phyloP scores from a whole-genome alignment of 64 coral and sea anemone species.

The Cladopsammia gracilis region DNA sequence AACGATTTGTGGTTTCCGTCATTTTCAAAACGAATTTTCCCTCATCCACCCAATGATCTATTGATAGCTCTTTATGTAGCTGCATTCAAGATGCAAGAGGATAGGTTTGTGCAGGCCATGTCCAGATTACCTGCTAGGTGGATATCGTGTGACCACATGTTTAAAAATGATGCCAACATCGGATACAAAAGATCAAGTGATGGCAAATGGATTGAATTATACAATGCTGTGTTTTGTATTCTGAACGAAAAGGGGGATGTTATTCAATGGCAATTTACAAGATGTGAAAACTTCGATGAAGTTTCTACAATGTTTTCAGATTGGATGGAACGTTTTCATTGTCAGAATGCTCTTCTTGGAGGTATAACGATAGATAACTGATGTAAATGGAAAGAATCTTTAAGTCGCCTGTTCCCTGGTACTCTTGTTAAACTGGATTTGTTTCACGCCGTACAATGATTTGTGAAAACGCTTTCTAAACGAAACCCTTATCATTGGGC shows the following conservation, averaged over 20 bases:
- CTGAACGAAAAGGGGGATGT: slow-evolving; percentile 62
- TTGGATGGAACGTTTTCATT: slow-evolving; percentile 35
- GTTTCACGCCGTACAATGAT: slow-evolving; percentile 55
- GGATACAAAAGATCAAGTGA: slow-evolving; percentile 67
- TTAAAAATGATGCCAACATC: slow-evolving; percentile 68
- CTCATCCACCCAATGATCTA: slow-evolving; percentile 53
- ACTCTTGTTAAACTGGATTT: slow-evolving; percentile 59
- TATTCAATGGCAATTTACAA: slow-evolving; percentile 66
- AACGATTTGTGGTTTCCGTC: slow-evolving; percentile 14
- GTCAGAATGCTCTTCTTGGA: slow-evolving; percentile 11
- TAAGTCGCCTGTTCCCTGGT: slow-evolving; percentile 13
- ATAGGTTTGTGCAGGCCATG: slow-evolving; percentile 31
- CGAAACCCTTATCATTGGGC: slow-evolving; percentile 36
- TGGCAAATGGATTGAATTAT: slow-evolving; percentile 67
- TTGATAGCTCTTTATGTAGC: slow-evolving; percentile 51
- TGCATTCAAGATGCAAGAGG: slow-evolving; percentile 28
- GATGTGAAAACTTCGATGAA: slow-evolving; percentile 63
- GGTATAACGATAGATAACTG: slow-evolving; percentile 50
- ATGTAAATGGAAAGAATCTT: slow-evolving; percentile 35
- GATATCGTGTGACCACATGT: slow-evolving; percentile 66
- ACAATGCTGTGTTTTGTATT: slow-evolving; percentile 74
- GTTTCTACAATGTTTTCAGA: neutral
- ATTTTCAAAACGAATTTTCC: no score
- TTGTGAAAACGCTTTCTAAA: slow-evolving; percentile 41
- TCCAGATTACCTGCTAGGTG: slow-evolving; percentile 4